These are phyloP conservation scores for Drosophila truncata DNA, from an alignment of 1,140 invertebrate species.

Conservation along the genomic window DNA sequence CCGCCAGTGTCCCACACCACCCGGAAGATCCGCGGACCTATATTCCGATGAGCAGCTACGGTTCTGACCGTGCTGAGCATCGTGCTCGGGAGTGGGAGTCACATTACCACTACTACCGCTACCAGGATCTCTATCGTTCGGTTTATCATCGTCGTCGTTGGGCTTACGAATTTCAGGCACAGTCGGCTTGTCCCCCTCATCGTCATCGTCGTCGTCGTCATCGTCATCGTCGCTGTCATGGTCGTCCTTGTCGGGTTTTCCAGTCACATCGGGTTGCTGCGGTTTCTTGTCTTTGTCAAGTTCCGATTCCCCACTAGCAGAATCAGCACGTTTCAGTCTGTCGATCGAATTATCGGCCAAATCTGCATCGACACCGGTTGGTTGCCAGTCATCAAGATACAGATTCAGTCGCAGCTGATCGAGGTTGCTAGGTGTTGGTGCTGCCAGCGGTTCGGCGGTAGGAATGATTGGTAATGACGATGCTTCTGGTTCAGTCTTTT, in stretches of 20 bases:
- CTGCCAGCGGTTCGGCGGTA: constrained; percentile 44
- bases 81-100: constrained; percentile 86
- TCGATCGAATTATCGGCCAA: constrained; percentile 48
- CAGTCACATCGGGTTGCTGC: constrained; percentile 45
- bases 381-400: constrained; percentile 69
- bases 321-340: constrained; percentile 55
- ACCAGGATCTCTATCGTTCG: constrained; percentile 88
- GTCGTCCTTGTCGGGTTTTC: constrained; percentile 49
- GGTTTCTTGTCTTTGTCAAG: constrained; percentile 75
- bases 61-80: constrained; percentile 80
- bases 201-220: constrained; percentile 81
- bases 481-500: constrained; percentile 80
- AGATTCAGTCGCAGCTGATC: constrained; percentile 72
- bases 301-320: constrained; percentile 45
- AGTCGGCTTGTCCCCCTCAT: constrained; percentile 77
- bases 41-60: constrained; percentile 88
- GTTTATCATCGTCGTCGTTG: constrained; percentile 85
- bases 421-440: constrained; percentile 34
- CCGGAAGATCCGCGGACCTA: constrained; percentile 90
- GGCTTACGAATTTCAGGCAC: constrained; percentile 83
- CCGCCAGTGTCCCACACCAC: constrained; percentile 92
- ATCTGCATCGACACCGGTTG: constrained; percentile 42
- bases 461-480: constrained; percentile 79
- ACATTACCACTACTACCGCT: constrained; percentile 87
- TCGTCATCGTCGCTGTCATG: constrained; percentile 85